A percentile compares a stretch with the other conserved stretches of the same genome.
Evolutionary conservation across 2,113 vertebrate genomes (phyloP).

Genomic region (Peromyscus leucopus): DNA sequence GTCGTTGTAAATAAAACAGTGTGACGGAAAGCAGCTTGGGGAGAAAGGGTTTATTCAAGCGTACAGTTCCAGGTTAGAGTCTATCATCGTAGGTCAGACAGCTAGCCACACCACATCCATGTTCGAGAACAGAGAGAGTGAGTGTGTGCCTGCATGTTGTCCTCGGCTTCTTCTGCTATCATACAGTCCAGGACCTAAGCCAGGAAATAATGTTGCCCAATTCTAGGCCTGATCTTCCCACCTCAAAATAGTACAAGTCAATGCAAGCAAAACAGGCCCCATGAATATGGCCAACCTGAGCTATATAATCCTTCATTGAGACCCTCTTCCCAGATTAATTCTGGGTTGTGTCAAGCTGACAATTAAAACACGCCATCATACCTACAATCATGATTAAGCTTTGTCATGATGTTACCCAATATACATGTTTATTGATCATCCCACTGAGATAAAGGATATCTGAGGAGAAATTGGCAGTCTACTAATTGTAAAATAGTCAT

Average conservation of each 20-base stretch:
- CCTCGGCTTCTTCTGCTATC: not conserved
- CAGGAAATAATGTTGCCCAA: not conserved
- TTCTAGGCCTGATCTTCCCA: not conserved
- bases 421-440: not conserved
- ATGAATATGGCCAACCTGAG: not conserved
- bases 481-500: not conserved
- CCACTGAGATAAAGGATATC: not conserved
- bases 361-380: not conserved
- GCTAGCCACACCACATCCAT: not conserved
- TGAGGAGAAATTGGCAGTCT: conserved; percentile 6
- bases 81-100: not conserved
- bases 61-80: not conserved
- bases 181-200: not conserved
- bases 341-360: not conserved
- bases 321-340: not conserved
- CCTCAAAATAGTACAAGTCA: not conserved
- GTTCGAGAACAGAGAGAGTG: not conserved
- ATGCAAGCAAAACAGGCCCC: not conserved
- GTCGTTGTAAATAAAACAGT: not conserved
- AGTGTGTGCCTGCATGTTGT: not conserved
- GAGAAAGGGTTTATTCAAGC: not conserved
- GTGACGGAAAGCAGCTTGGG: not conserved
- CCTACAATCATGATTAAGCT: not conserved
- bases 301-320: not conserved
- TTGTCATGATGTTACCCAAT: not conserved